Conservation (phyloP, 1,140 invertebrate genomes). For the Panulirus ornatus region DNA sequence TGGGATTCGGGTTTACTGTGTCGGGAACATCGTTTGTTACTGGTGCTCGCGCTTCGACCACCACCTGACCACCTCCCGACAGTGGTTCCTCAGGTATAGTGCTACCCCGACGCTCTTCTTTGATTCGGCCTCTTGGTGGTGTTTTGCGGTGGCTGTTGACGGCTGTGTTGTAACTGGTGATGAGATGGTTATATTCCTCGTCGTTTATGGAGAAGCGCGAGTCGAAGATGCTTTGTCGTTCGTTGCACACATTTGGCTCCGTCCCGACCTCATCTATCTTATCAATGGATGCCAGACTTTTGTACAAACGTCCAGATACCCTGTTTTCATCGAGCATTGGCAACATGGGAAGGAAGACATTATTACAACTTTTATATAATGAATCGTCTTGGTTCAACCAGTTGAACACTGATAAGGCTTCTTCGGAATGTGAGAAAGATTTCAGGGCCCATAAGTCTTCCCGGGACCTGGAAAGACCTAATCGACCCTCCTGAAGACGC, state of each 20-base stretch:
- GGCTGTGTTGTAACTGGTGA: slow-evolving; percentile 72
- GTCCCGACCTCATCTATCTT: slow-evolving; percentile 71
- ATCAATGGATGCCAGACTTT: slow-evolving; percentile 74
- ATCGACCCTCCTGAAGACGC: slow-evolving; percentile 76
- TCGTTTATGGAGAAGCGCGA: slow-evolving; percentile 70
- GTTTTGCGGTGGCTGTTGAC: slow-evolving; percentile 64
- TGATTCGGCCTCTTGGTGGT: slow-evolving; percentile 7
- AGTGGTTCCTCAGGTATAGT: slow-evolving; percentile 32
- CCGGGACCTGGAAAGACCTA: slow-evolving; percentile 67
- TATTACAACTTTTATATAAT: slow-evolving; percentile 74
- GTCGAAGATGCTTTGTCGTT: slow-evolving; percentile 63
- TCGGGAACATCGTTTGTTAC: slow-evolving; percentile 53
- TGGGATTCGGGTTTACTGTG: slow-evolving; percentile 60
- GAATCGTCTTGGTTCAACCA: slow-evolving; percentile 71
- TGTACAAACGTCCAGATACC: slow-evolving; percentile 68
- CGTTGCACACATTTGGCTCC: slow-evolving; percentile 36
- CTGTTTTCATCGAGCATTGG: slow-evolving; percentile 62
- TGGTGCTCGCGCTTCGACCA: slow-evolving; percentile 49
- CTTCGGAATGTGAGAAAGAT: slow-evolving; percentile 73
- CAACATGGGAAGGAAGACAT: slow-evolving; percentile 72
- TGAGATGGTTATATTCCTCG: slow-evolving; percentile 71
- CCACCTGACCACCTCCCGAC: slow-evolving; percentile 37
- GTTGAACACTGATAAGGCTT: slow-evolving; percentile 66
- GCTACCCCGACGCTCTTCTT: slow-evolving; percentile 30
- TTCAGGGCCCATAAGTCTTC: slow-evolving; percentile 70